phyloP scores from a whole-genome alignment of 2,888 invertebrate genomes.

The Punctoribates punctum region DNA sequence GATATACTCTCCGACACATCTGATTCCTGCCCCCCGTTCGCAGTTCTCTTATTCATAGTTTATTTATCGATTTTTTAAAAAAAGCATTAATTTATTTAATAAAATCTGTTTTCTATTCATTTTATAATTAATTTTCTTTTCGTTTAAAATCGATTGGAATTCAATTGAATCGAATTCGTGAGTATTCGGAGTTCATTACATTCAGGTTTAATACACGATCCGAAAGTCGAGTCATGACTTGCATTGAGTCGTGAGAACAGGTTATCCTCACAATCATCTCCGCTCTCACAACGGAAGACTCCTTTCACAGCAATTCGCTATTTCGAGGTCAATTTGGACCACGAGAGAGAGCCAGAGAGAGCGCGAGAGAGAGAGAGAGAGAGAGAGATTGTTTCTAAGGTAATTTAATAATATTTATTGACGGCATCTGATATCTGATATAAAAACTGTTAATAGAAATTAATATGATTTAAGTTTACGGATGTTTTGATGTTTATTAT shows the following conservation, averaged over 20 bases:
- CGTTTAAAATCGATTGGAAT: neutral
- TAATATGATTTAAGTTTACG: too few relatives aligned
- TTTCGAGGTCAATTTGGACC: slow-evolving; percentile 11
- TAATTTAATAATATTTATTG: too few relatives aligned
- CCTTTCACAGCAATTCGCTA: neutral
- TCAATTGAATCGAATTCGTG: neutral
- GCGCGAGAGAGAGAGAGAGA: too few relatives aligned
- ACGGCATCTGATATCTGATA: too few relatives aligned
- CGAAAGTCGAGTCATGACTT: neutral
- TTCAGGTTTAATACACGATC: slow-evolving; percentile 4
- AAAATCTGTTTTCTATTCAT: neutral
- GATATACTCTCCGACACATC: slow-evolving; percentile 43
- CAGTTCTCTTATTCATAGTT: slow-evolving; percentile 34
- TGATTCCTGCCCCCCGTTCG: slow-evolving; percentile 21
- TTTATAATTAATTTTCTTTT: neutral
- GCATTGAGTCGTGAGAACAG: neutral
- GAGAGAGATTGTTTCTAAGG: too few relatives aligned
- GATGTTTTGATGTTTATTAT: too few relatives aligned
- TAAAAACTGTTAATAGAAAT: too few relatives aligned
- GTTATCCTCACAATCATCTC: neutral
- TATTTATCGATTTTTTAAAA: neutral
- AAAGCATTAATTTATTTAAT: neutral
- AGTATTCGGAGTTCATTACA: neutral
- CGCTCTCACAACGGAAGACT: neutral
- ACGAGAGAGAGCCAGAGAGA: neutral